Percentiles rank a stretch among this genome's conserved stretches.
phyloP scores from a whole-genome alignment of 1,140 invertebrate genomes.

The Drosophila melanica region DNA sequence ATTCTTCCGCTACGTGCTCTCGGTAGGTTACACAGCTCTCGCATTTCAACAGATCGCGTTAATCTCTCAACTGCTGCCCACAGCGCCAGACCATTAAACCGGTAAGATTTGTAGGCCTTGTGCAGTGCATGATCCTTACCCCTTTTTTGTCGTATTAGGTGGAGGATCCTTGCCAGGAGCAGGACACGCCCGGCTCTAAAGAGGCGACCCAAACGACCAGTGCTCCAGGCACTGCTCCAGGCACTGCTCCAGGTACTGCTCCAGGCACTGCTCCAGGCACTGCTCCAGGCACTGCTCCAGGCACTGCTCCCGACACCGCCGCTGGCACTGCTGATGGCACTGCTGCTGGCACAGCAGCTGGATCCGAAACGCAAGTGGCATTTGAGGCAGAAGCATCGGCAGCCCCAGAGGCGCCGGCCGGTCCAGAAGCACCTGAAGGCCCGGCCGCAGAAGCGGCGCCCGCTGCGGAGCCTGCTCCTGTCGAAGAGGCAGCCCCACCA shows the following conservation, averaged over 20 bases:
- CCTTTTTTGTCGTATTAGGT: constrained; percentile 3
- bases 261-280: too few species aligned
- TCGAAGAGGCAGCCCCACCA: constrained; percentile 6
- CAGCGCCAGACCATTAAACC: constrained; percentile 40
- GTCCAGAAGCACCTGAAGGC: not conserved
- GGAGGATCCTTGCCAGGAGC: constrained; percentile 50
- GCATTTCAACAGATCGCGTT: not conserved
- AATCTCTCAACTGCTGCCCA: not conserved
- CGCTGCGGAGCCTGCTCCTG: not conserved
- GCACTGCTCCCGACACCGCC: not conserved
- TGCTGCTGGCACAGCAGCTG: not conserved
- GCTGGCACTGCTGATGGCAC: not conserved
- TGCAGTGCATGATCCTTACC: not conserved
- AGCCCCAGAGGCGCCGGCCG: not conserved
- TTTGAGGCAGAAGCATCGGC: not conserved
- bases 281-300: not conserved
- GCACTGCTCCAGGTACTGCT: not conserved
- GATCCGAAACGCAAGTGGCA: not conserved
- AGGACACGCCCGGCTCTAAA: constrained; percentile 9
- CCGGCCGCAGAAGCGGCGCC: constrained; percentile 5
- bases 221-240: not conserved
- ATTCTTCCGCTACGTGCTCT: constrained; percentile 56
- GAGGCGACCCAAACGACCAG: not conserved
- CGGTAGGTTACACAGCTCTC: constrained; percentile 21
- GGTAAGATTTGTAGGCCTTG: constrained; percentile 17